phyloP scores from a whole-genome alignment of 2,888 invertebrate genomes.

The Eupeodes latifasciatus region DNA sequence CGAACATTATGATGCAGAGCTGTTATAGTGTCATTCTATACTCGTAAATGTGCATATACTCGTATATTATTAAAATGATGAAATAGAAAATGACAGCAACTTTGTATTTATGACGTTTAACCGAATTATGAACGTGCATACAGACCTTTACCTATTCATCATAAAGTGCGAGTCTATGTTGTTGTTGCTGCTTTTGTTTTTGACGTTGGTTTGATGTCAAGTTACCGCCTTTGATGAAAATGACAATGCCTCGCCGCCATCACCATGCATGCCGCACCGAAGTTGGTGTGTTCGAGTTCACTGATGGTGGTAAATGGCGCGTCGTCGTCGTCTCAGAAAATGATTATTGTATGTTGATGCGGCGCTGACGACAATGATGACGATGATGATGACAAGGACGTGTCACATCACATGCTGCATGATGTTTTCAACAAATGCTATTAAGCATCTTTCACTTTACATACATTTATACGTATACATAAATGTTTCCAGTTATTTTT shows the following conservation, averaged over 20 bases:
- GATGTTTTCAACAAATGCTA: slow-evolving; percentile 39
- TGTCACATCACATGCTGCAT: slow-evolving; percentile 52
- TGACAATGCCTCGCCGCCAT: slow-evolving; percentile 50
- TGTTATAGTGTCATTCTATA: slow-evolving; percentile 17
- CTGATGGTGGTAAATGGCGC: not conserved
- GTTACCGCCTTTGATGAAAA: slow-evolving; percentile 72
- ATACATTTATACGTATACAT: not conserved
- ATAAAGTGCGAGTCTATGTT: slow-evolving; percentile 38
- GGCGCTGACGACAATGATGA: slow-evolving; percentile 30
- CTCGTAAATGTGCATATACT: too few relatives aligned
- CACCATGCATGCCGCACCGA: not conserved
- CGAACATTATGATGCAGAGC: not conserved
- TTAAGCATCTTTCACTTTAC: slow-evolving; percentile 50
- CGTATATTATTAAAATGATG: slow-evolving; percentile 52
- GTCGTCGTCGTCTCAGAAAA: slow-evolving; percentile 1
- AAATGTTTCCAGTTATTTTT: slow-evolving; percentile 11
- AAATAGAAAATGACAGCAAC: slow-evolving; percentile 44
- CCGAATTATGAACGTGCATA: not conserved
- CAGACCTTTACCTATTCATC: not conserved
- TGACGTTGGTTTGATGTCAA: slow-evolving; percentile 52
- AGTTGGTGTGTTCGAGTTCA: not conserved
- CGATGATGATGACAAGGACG: slow-evolving; percentile 37
- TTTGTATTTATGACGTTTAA: slow-evolving; percentile 58
- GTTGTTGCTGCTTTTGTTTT: not conserved
- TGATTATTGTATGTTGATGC: slow-evolving; percentile 39